Evolutionary conservation across 2,888 invertebrate species (phyloP), one percentile per base, ranked within the genome.

Genomic region (Metacarcinus magister): DNA sequence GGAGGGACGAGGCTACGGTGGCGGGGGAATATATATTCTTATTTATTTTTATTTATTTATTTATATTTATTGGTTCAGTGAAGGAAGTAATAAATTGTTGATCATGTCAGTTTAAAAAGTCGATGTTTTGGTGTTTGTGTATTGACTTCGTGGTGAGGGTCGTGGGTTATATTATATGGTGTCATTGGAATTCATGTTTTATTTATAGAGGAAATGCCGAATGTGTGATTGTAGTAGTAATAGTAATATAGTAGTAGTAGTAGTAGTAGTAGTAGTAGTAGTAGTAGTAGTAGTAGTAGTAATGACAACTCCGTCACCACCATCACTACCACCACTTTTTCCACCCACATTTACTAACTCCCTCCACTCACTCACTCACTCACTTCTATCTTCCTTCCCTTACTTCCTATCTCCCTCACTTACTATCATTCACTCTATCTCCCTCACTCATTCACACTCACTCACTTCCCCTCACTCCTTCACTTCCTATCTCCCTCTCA

Each of bases 361-460:
- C n/a, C n/a, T 39, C 39, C 39, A 39, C 19, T n/a, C 46, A 46
- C 13, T 2, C n/a, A 19, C 46, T 44, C 8, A 16, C 91, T 44
- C 44, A 93, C 75, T 16, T 2, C 13, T 43, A 67, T 43, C 67
- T 13, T 23, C 10, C 5, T 23, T 39, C 67, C 67, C 75, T 67
- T 39, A 93, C 32, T 93, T 28, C 19, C 32, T 94, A 32, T 75
- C 32, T 93, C 16, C 19, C 32, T 94, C 60, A 19, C 89, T 23
- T 10, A 32, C 48, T 43, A 46, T 46, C 60, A 43, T 1, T 54
- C 87, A 82, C 87, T 23, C 46, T 46, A n/a, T 43, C 54, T 28
- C 39, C 32, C 89, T 89, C 39, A 44, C 39, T 46, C 19, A 16
- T n/a, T 28, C 90, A 54, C 94, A 48, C 90, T 28, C 91, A 10